Evolutionary conservation across 2,113 vertebrate genomes (phyloP).

Genomic region (Donacobius atricapilla): DNA sequence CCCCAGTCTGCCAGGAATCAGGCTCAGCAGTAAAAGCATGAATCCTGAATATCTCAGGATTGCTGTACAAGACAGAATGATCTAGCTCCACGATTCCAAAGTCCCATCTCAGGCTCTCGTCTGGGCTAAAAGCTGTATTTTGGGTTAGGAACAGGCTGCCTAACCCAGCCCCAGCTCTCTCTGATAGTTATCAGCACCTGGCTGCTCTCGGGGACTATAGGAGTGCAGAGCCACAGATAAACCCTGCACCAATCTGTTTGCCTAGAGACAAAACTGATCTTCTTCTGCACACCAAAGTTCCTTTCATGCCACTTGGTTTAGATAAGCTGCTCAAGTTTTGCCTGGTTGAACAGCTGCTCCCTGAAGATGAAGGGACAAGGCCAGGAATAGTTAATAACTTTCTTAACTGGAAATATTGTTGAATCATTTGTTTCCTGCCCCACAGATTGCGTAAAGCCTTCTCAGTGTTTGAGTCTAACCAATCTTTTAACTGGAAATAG

Average conservation of each 20-base stretch:
- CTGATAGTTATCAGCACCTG: neutral
- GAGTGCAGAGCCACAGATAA: neutral
- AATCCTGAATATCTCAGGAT: neutral
- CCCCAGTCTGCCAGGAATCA: neutral
- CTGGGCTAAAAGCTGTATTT: neutral
- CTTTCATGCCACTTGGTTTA: conserved; percentile 40
- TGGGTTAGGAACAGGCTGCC: neutral
- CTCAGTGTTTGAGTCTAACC: neutral
- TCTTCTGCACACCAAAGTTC: neutral
- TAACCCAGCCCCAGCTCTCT: neutral
- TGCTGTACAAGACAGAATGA: neutral
- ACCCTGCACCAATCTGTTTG: neutral
- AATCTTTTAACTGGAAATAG: conserved; percentile 23
- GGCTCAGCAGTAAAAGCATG: neutral
- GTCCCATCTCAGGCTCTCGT: neutral
- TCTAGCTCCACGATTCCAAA: neutral
- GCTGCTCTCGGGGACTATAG: neutral
- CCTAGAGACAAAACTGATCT: conserved; percentile 29
- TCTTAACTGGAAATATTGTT: conserved; percentile 16
- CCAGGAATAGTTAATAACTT: conserved; percentile 35
- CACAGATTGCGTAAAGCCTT: neutral
- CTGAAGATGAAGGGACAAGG: neutral
- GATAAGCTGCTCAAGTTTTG: conserved; percentile 12
- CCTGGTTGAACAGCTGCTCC: conserved; percentile 33
- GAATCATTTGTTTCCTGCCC: neutral